Evolutionary conservation across 2,797 vertebrate genomes (phyloP), one percentile per base, ranked within the genome.

Genomic region (Catharus ustulatus): DNA sequence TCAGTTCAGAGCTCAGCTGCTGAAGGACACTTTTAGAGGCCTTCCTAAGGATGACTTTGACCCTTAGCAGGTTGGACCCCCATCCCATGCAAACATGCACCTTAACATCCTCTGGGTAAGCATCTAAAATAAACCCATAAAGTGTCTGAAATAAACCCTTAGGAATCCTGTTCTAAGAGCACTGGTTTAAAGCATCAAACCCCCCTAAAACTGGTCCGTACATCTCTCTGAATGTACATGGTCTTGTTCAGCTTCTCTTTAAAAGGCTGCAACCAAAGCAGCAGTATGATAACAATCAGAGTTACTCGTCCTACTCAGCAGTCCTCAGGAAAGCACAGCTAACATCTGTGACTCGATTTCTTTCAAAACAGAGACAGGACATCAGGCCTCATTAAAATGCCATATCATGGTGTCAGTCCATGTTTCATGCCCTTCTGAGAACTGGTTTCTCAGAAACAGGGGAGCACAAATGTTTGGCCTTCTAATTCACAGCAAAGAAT

Each of bases 381-480:
- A 90, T 63, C 72, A 74, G 27, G 40, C n/a, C 72, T 95, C 74
- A 87, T 85, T 85, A 94, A 92, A 85, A 90, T 30, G 45, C 22
- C 34, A 11, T 51, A 89, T 64, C 38, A 38, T 46, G 27, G n/a
- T 85, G 69, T 46, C 55, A 92, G 22, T 46, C 58, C 54, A 11
- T 4, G 42, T 51, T 80, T 77, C 89, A 16, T 5, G 24, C 46
- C 68, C 74, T 61, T 68, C 81, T 59, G 42, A 85, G 30, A 87
- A 75, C 20, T 0, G 3, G 95, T 96, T 92, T 94, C 94, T 96
- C 67, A 94, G 95, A 93, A 96, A 93, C 82, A 57, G 16, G 30
- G 23, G 7, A 95, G 54, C 19, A 51, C 72, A 89, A 85, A 64
- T 75, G 79, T 91, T 92, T 87, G 73, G 68, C 58, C 43, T 83